phyloP scores from a whole-genome alignment of 2,888 invertebrate species.

The Hirtodrosophila histrioides region DNA sequence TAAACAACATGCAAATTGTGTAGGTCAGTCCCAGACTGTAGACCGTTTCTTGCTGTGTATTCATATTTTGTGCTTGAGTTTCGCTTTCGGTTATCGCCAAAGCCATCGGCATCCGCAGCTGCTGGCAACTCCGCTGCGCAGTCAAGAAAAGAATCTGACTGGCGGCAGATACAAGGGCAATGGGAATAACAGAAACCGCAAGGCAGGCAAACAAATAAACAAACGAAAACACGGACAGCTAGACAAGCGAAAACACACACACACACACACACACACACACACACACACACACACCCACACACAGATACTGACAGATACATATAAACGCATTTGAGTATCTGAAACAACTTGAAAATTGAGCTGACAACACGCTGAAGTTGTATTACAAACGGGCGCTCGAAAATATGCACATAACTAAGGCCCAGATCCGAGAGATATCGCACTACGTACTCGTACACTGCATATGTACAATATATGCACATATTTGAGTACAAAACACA shows the following conservation, averaged over 20 bases:
- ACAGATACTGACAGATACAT: background rate
- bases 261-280: conserved; percentile 14
- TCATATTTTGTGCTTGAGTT: conserved; percentile 24
- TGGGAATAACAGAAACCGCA: conserved; percentile 53
- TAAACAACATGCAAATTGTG: conserved; percentile 38
- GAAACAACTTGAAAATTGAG: conserved; percentile 78
- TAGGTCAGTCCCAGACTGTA: conserved; percentile 38
- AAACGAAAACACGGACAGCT: conserved; percentile 33
- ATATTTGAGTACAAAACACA: conserved; percentile 36
- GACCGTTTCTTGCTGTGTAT: conserved; percentile 54
- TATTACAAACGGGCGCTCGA: conserved; percentile 64
- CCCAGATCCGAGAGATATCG: conserved; percentile 43
- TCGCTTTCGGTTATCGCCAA: conserved; percentile 37
- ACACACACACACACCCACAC: conserved; percentile 12
- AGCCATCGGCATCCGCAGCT: conserved; percentile 44
- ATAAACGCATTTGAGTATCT: conserved; percentile 21
- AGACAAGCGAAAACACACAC: conserved; percentile 17
- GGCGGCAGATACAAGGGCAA: conserved; percentile 30
- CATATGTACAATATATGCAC: conserved; percentile 41
- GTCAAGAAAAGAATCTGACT: conserved; percentile 60
- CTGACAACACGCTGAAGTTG: conserved; percentile 78
- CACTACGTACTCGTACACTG: conserved; percentile 13
- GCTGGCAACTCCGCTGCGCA: conserved; percentile 48
- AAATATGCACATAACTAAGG: conserved; percentile 79
- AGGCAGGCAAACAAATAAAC: conserved; percentile 58